Evolutionary conservation across 2,113 vertebrate species (phyloP).

Genomic region (rabbit (Oryctolagus cuniculus)): DNA sequence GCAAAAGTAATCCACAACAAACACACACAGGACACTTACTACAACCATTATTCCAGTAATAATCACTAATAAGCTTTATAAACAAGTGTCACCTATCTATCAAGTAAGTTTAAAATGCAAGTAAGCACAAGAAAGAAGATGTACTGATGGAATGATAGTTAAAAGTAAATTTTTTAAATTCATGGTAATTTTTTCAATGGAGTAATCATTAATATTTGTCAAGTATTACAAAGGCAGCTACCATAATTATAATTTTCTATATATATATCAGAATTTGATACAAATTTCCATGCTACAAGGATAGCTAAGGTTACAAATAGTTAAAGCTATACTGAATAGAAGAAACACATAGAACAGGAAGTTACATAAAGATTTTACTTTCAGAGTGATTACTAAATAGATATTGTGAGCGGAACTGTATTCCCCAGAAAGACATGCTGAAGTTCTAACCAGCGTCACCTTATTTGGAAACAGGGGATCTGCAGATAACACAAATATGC

Average conservation of each 20-base stretch:
- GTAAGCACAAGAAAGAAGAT: background rate
- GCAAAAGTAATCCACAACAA: background rate
- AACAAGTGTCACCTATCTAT: background rate
- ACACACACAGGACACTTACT: background rate
- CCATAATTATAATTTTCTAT: background rate
- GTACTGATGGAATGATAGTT: background rate
- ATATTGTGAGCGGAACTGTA: background rate
- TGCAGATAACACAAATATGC: background rate
- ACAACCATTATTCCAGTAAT: background rate
- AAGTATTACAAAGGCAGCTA: background rate
- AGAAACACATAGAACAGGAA: background rate
- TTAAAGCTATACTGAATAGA: background rate
- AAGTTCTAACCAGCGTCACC: background rate
- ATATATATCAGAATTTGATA: background rate
- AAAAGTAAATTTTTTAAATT: background rate
- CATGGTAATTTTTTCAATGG: background rate
- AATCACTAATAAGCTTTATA: background rate
- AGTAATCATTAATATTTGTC: background rate
- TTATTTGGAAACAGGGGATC: background rate
- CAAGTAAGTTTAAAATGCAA: background rate
- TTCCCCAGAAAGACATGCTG: background rate
- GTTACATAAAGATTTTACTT: background rate
- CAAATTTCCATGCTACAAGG: background rate
- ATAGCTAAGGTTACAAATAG: background rate
- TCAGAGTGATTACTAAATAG: background rate